Conservation (phyloP, 2,797 vertebrate genomes). For the Emydoidea blandingii region DNA sequence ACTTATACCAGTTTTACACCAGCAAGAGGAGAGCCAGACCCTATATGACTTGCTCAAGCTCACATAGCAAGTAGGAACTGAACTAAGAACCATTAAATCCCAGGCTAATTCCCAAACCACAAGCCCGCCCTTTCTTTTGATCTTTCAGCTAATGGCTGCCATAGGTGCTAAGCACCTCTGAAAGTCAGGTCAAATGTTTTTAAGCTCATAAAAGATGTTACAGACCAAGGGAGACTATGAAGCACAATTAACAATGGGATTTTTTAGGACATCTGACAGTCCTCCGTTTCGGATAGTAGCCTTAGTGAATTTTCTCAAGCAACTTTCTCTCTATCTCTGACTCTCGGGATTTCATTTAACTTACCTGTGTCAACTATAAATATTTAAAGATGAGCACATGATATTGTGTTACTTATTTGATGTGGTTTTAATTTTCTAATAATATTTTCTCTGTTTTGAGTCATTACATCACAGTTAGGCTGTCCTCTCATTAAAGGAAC, state of each 20-base stretch:
- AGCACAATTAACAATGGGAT: background rate
- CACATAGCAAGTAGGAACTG: background rate
- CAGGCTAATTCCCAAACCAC: background rate
- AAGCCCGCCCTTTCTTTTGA: background rate
- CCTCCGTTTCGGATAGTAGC: background rate
- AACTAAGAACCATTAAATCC: background rate
- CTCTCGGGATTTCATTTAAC: background rate
- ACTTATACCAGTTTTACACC: background rate
- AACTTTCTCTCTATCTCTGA: background rate
- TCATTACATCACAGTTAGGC: background rate
- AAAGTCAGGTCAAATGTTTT: background rate
- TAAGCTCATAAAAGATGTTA: background rate
- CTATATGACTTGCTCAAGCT: background rate
- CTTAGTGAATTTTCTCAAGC: background rate
- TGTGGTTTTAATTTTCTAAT: background rate
- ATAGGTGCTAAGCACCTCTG: background rate
- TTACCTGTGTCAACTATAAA: background rate
- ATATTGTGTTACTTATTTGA: background rate
- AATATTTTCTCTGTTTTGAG: constrained; percentile 16
- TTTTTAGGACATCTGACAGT: background rate
- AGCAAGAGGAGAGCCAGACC: background rate
- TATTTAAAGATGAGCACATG: background rate
- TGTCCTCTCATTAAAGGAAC: background rate
- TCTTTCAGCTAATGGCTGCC: background rate
- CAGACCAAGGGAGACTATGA: background rate